Percentiles rank a stretch among this genome's conserved stretches.
These are phyloP conservation scores for Chouioia cunea DNA, from an alignment of 2,888 invertebrate species.

Conservation along the genomic window DNA sequence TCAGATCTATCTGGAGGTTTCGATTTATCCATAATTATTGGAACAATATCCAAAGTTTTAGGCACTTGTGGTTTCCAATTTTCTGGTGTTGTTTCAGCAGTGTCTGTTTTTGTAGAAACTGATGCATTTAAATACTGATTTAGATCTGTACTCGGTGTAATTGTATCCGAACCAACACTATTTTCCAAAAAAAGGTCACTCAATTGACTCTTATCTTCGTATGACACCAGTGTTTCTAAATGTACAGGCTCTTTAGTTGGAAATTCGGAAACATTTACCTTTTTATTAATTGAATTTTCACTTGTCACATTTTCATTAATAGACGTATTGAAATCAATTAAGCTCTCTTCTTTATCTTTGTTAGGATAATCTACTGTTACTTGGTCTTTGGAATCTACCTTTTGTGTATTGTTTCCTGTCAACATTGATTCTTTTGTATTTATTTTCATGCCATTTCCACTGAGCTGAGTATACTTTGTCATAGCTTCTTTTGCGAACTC, in stretches of 20 bases:
- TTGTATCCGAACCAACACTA: constrained; percentile 51
- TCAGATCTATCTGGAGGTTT: constrained; percentile 53
- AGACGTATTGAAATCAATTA: constrained; percentile 32
- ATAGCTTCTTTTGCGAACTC: constrained; percentile 41
- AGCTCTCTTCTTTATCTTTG: constrained; percentile 33
- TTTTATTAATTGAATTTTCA: constrained; percentile 27
- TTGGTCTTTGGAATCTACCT: constrained; percentile 11
- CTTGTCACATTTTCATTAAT: constrained; percentile 14
- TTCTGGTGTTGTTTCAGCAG: constrained; percentile 53
- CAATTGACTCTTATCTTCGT: constrained; percentile 46
- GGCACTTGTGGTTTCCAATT: constrained; percentile 63
- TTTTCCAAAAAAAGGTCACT: constrained; percentile 44
- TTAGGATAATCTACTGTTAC: constrained; percentile 31
- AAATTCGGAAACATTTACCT: constrained; percentile 20
- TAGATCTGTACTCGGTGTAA: constrained; percentile 53
- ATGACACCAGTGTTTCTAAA: constrained; percentile 45
- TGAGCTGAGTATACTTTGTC: too few species aligned
- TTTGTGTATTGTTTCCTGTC: constrained; percentile 26
- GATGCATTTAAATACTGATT: constrained; percentile 55
- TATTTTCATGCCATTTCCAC: too few species aligned
- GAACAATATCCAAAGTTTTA: constrained; percentile 63
- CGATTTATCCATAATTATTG: constrained; percentile 56
- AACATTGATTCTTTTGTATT: not conserved
- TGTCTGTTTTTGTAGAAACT: constrained; percentile 51
- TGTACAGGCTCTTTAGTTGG: constrained; percentile 29